Evolutionary conservation across 2,888 invertebrate genomes (phyloP), one percentile per base, ranked within the genome.

Genomic region (Drosophila flavopinicola): DNA sequence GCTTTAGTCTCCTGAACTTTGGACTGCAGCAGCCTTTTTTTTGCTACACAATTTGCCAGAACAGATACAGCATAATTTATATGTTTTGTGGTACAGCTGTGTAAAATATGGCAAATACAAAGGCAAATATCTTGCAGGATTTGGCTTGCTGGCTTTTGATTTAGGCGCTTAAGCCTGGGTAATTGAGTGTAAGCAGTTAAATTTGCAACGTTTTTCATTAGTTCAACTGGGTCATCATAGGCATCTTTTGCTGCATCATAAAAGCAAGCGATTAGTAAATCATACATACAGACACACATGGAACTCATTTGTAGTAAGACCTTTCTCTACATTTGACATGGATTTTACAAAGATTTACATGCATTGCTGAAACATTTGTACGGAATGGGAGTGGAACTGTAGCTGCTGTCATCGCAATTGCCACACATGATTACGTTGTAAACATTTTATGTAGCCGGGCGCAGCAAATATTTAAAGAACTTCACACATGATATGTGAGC

Each of bases 401-500:
- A 41, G 27, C 30, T 51, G 68, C 32, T 48, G 57, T 45, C 69
- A 33, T 30, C 35, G 33, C 60, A 72, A 61, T 70, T 70, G 73
- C 70, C 77, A 71, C 63, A 63, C 58, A 52, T 74, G 74, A 73
- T 73, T 68, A 70, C 61, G 82, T 67, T 85, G 79, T 85, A 79
- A 79, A 79, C 78, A 78, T 72, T 72, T 72, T 72, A 78, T 82
- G 66, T 51, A 82, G 59, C 59, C 64, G 59, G 57, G 52, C 29
- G 65, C 39, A 65, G 39, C 79, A 79, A 85, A 80, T 80, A 80
- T 80, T 80, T 80, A 83, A 73, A 85, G 84, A 80, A 85, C 79
- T 85, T 80, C 59, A 82, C 70, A 66, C 64, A 61, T 80, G 76
- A 85, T 85, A 85, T 80, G 79, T 60, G 78, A 74, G 75, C 67